A percentile compares a stretch with the other conserved stretches of the same genome.
phyloP scores from a whole-genome alignment of 2,888 invertebrate species.

The Exocentrus adspersus region DNA sequence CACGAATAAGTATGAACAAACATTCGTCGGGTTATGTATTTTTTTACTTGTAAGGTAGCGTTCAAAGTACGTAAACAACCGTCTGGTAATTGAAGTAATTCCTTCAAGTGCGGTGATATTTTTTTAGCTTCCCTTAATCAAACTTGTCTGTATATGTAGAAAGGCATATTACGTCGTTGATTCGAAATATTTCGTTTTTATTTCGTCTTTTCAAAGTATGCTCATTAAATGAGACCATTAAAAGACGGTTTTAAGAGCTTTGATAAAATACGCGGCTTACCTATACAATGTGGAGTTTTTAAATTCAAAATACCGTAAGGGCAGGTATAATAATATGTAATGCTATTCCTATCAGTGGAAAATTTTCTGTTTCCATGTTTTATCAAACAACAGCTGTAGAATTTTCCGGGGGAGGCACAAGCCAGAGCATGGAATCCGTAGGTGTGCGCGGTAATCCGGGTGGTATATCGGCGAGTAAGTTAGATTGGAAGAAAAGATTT shows the following conservation, averaged over 20 bases:
- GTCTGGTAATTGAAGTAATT: too few relatives aligned
- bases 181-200: neutral
- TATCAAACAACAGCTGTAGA: too few relatives aligned
- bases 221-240: conserved; percentile 3
- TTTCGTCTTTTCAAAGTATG: neutral
- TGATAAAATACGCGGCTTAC: neutral
- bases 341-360: too few relatives aligned
- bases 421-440: neutral
- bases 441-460: conserved; percentile 41
- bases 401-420: neutral
- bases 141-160: too few relatives aligned
- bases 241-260: neutral
- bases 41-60: neutral
- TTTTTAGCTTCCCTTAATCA: neutral
- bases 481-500: conserved; percentile 55
- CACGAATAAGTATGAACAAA: conserved; percentile 1
- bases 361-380: too few relatives aligned
- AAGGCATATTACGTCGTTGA: neutral
- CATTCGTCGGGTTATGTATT: neutral
- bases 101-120: neutral
- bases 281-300: neutral
- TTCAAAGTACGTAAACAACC: too few relatives aligned
- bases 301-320: neutral
- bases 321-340: neutral
- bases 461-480: conserved; percentile 40